Conservation (phyloP, 64 coral and sea anemone species). For the Montipora capricornis region DNA sequence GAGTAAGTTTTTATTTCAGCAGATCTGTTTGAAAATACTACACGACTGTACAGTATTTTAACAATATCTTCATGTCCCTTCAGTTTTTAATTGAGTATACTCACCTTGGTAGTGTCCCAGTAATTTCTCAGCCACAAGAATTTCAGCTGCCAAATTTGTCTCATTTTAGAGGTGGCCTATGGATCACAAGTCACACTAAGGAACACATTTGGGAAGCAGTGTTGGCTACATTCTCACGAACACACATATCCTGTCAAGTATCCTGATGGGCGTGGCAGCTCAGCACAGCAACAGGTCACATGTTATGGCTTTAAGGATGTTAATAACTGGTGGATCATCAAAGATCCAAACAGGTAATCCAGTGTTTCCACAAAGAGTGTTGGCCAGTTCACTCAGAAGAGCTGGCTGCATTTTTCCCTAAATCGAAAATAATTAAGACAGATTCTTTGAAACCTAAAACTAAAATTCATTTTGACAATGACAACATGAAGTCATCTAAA, state of each 20-base stretch:
- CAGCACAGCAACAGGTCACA: slow-evolving; percentile 95
- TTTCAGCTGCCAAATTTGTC: background rate
- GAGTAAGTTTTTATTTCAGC: slow-evolving; percentile 43
- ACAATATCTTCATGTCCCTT: too few species aligned
- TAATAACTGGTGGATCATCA: slow-evolving; percentile 99
- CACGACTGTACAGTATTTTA: background rate
- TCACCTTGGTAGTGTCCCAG: too few species aligned
- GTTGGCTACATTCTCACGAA: slow-evolving; percentile 95
- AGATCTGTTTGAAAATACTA: background rate
- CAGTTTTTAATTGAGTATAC: too few species aligned
- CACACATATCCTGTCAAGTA: slow-evolving; percentile 97
- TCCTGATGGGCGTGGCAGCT: slow-evolving; percentile 97
- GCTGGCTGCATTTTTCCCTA: background rate
- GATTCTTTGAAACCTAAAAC: too few species aligned
- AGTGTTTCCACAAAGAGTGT: too few species aligned
- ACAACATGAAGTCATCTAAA: too few species aligned
- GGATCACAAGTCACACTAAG: slow-evolving; percentile 95
- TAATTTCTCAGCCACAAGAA: too few species aligned
- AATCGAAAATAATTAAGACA: too few species aligned
- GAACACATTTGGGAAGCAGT: slow-evolving; percentile 89
- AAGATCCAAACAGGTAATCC: slow-evolving; percentile 86
- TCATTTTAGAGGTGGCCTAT: slow-evolving; percentile 86
- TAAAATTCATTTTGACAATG: too few species aligned
- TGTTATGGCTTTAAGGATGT: slow-evolving; percentile 99
- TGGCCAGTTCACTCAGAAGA: background rate